These are phyloP conservation scores for Acanthisitta chloris DNA, from an alignment of 2,113 vertebrate species.

Conservation along the genomic window DNA sequence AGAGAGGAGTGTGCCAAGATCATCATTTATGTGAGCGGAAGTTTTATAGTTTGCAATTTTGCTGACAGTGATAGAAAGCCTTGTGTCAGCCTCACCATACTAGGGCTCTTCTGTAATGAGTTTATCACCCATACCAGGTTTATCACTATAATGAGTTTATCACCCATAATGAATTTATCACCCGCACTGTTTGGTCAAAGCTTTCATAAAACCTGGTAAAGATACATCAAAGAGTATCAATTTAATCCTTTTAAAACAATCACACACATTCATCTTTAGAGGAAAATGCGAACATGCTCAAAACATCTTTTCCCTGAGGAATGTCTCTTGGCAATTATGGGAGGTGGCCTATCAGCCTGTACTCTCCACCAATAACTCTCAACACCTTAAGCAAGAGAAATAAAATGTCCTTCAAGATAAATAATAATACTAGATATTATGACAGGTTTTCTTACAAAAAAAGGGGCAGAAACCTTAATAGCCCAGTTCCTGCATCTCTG, in stretches of 20 bases:
- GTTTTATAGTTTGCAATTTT: conserved; percentile 45
- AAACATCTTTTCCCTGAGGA: not conserved
- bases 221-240: conserved; percentile 14
- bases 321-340: not conserved
- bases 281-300: not conserved
- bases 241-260: conserved; percentile 56
- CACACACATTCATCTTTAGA: conserved; percentile 28
- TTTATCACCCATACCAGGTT: conserved; percentile 36
- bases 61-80: conserved; percentile 50
- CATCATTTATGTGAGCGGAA: not conserved
- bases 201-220: conserved; percentile 42
- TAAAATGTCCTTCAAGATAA: not conserved
- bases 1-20: not conserved
- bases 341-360: not conserved
- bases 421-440: not conserved
- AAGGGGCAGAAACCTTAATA: not conserved
- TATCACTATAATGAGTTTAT: conserved; percentile 54
- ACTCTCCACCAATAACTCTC: not conserved
- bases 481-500: not conserved
- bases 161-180: conserved; percentile 59
- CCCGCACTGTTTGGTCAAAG: conserved; percentile 16
- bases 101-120: conserved; percentile 9
- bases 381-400: not conserved
- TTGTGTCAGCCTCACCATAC: not conserved
- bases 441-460: not conserved